Evolutionary conservation across 2,113 vertebrate genomes (phyloP).

Genomic region (Stigmatopora argus): DNA sequence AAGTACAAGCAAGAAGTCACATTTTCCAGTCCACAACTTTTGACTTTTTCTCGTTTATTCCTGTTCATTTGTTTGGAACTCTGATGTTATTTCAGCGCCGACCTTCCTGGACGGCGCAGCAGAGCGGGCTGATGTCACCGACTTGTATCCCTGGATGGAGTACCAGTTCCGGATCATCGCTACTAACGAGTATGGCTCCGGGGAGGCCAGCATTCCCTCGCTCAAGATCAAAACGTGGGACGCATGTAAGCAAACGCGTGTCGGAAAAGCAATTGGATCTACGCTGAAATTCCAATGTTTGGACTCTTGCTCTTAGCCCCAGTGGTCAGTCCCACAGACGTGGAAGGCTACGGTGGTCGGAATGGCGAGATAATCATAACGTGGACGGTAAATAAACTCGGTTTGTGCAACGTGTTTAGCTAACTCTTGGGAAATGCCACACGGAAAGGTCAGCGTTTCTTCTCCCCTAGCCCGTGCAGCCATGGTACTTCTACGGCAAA

Average conservation of each 20-base stretch:
- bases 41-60: too few species aligned
- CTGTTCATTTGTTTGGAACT: not conserved
- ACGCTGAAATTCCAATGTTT: not conserved
- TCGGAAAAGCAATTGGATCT: not conserved
- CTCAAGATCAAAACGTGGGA: conserved; percentile 89
- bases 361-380: conserved; percentile 90
- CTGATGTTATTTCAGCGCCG: conserved; percentile 73
- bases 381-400: conserved; percentile 77
- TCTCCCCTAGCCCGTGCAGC: conserved; percentile 79
- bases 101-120: conserved; percentile 79
- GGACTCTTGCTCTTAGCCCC: conserved; percentile 73
- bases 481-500: conserved; percentile 89
- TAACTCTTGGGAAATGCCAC: too few species aligned
- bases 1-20: conserved; percentile 34
- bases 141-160: conserved; percentile 92
- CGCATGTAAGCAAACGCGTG: conserved; percentile 67
- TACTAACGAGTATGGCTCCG: conserved; percentile 83
- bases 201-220: conserved; percentile 89
- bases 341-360: conserved; percentile 84
- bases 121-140: conserved; percentile 80
- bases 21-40: too few species aligned
- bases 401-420: not conserved
- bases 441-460: too few species aligned
- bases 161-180: conserved; percentile 94
- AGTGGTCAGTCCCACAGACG: conserved; percentile 83